Evolutionary conservation across 2,113 vertebrate species (phyloP).

Genomic region (Pseudorectes ferrugineus): DNA sequence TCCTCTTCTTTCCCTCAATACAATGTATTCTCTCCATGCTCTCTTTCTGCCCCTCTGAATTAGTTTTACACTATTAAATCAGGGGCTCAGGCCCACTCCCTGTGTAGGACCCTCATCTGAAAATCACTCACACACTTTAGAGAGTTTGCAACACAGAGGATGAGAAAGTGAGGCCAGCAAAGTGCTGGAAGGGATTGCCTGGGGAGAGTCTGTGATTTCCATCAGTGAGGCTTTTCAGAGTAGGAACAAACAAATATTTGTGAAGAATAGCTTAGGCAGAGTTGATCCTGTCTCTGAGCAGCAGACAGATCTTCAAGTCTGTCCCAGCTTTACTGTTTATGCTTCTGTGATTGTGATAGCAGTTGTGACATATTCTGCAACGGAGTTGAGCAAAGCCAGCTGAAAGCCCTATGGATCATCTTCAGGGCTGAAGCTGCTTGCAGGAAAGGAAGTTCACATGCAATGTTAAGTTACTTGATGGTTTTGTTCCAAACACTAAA

Average conservation of each 20-base stretch:
- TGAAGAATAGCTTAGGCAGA: constrained; percentile 29
- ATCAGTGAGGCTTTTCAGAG: constrained; percentile 1
- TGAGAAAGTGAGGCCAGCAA: neutral
- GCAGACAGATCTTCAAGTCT: constrained; percentile 16
- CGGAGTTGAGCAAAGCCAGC: neutral
- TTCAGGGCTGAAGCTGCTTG: constrained; percentile 20
- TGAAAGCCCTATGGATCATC: constrained; percentile 32
- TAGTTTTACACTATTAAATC: neutral
- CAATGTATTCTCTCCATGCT: neutral
- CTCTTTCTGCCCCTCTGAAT: neutral
- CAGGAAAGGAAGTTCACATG: neutral
- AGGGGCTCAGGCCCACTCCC: neutral
- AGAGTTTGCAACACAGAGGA: neutral
- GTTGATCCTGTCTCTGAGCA: constrained; percentile 27
- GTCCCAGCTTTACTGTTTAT: constrained; percentile 15
- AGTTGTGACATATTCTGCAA: constrained; percentile 16
- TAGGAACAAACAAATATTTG: constrained; percentile 52
- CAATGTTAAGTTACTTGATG: neutral
- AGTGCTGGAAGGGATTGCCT: neutral
- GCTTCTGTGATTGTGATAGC: constrained; percentile 16
- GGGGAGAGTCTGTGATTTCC: neutral
- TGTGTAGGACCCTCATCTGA: neutral
- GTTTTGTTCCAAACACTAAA: neutral
- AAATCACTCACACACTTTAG: neutral
- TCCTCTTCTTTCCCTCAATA: neutral